Percentiles rank a stretch among this genome's conserved stretches.
These are phyloP conservation scores for Drosophila bocki DNA, from an alignment of 1,140 invertebrate species.

Conservation along the genomic window DNA sequence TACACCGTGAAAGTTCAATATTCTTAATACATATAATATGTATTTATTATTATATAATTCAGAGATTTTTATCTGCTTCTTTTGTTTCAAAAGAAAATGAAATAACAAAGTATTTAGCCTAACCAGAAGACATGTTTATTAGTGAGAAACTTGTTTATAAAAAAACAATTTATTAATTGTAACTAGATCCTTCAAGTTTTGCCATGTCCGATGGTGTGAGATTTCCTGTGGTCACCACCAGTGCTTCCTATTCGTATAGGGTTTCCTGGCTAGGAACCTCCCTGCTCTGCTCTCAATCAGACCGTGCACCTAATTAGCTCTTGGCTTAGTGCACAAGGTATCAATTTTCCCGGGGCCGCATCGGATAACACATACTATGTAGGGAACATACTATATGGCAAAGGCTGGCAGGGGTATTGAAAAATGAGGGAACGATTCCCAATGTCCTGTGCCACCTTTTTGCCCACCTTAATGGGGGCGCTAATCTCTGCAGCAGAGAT, in stretches of 20 bases:
- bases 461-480: constrained; percentile 68
- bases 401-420: constrained; percentile 26
- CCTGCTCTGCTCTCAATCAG: constrained; percentile 25
- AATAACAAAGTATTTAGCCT: background rate
- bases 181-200: constrained; percentile 26
- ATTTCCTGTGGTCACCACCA: constrained; percentile 53
- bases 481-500: constrained; percentile 78
- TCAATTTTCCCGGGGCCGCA: constrained; percentile 71
- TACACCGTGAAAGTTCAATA: background rate
- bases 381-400: constrained; percentile 20
- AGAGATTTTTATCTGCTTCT: too few species aligned
- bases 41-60: background rate
- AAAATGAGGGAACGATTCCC: constrained; percentile 41
- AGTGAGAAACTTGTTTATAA: background rate
- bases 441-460: constrained; percentile 68
- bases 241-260: constrained; percentile 55
- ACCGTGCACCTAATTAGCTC: constrained; percentile 68
- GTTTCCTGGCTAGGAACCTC: constrained; percentile 32
- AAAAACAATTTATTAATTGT: constrained; percentile 7
- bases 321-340: constrained; percentile 67
- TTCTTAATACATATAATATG: background rate
- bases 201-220: constrained; percentile 58
- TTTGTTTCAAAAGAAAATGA: background rate
- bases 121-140: background rate
- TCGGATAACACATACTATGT: constrained; percentile 62